phyloP scores from a whole-genome alignment of 2,113 vertebrate genomes.

The Lipophrys pholis region DNA sequence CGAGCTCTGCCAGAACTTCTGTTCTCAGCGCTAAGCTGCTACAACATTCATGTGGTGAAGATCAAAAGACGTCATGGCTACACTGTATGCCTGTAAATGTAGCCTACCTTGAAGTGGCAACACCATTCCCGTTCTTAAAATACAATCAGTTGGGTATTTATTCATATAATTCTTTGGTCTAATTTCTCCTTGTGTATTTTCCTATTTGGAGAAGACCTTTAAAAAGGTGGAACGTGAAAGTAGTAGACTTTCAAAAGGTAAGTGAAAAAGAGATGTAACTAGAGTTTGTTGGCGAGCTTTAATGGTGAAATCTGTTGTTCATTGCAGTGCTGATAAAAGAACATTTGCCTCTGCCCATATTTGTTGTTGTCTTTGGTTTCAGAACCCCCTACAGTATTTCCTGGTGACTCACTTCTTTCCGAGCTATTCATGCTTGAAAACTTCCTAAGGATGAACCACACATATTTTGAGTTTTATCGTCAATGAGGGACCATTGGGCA shows the following conservation, averaged over 20 bases:
- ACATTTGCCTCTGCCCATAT: conserved; percentile 32
- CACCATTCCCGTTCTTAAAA: conserved; percentile 36
- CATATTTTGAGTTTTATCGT: conserved; percentile 72
- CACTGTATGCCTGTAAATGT: conserved; percentile 60
- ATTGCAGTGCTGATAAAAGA: conserved; percentile 40
- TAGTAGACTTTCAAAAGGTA: conserved; percentile 36
- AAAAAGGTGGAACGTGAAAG: conserved; percentile 18
- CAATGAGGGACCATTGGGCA: conserved; percentile 76
- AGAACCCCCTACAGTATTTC: conserved; percentile 62
- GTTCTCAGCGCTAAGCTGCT: conserved; percentile 63
- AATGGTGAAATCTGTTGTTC: conserved; percentile 46
- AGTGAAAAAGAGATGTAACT: conserved; percentile 33
- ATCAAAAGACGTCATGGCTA: conserved; percentile 69
- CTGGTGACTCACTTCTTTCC: conserved; percentile 70
- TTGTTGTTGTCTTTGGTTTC: conserved; percentile 55
- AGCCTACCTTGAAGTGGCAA: conserved; percentile 36
- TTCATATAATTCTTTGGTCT: neutral
- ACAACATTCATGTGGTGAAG: conserved; percentile 60
- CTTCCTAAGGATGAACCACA: conserved; percentile 61
- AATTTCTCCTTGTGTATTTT: conserved; percentile 8
- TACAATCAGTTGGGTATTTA: conserved; percentile 12
- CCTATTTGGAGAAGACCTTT: conserved; percentile 23
- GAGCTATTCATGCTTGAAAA: conserved; percentile 68
- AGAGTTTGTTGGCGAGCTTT: conserved; percentile 9
- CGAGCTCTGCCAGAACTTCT: conserved; percentile 54